A percentile compares a stretch with the other conserved stretches of the same genome.
Evolutionary conservation across 2,113 vertebrate species (phyloP).

Genomic region (Cynocephalus volans): DNA sequence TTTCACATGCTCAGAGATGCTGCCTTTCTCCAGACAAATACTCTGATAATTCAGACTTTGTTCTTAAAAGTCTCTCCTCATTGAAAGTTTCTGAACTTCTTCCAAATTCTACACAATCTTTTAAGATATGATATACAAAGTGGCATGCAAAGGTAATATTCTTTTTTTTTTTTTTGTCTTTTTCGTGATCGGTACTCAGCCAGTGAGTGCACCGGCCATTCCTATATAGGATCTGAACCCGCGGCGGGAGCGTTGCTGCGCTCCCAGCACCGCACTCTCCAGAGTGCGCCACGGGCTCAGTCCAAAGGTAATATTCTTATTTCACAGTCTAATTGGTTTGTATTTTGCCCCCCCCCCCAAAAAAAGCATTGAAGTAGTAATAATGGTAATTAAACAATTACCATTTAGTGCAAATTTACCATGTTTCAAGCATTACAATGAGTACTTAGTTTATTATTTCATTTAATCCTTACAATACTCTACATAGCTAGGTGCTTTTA

Average conservation of each 20-base stretch:
- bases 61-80: conserved; percentile 1
- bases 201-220: no score
- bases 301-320: conserved; percentile 31
- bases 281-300: no score
- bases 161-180: no score
- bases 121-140: not conserved
- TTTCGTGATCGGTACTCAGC: no score
- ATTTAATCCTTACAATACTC: not conserved
- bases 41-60: not conserved
- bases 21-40: conserved; percentile 18
- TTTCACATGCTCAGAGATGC: not conserved
- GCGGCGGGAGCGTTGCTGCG: no score
- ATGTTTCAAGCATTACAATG: not conserved
- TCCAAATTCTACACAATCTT: not conserved
- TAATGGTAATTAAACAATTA: not conserved
- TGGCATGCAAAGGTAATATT: not conserved
- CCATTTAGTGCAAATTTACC: not conserved
- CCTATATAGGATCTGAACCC: no score
- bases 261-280: no score
- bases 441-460: not conserved
- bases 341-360: conserved; percentile 2
- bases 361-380: not conserved
- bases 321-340: not conserved
- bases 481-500: not conserved
- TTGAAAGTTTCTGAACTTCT: not conserved